These are phyloP conservation scores for Umimayanthus chanpuru DNA, from an alignment of 92 coral and sea anemone genomes.

Conservation along the genomic window DNA sequence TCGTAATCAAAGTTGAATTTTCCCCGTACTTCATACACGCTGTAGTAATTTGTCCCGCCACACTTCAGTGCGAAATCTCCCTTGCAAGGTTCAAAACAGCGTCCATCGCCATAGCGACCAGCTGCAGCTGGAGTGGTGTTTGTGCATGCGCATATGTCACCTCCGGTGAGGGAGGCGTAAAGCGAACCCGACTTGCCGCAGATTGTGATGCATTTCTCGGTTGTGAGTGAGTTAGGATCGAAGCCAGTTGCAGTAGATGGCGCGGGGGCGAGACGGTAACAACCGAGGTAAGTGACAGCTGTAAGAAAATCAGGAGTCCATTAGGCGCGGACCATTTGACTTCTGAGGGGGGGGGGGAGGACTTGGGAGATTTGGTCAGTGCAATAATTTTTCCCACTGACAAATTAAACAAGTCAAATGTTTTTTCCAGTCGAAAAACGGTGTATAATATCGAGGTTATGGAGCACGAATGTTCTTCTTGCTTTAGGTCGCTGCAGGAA, in stretches of 20 bases:
- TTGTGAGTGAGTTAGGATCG: conserved; percentile 33
- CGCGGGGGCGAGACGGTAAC: conserved; percentile 34
- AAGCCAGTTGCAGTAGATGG: conserved; percentile 26
- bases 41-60: conserved; percentile 59
- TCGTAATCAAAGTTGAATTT: conserved; percentile 37
- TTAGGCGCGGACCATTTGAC: not conserved
- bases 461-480: too few relatives aligned
- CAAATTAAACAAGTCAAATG: too few relatives aligned
- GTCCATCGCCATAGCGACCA: conserved; percentile 35
- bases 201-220: conserved; percentile 64
- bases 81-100: conserved; percentile 64
- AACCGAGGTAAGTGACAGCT: conserved; percentile 58
- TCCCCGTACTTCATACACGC: conserved; percentile 61
- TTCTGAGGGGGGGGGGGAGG: too few relatives aligned
- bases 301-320: not conserved
- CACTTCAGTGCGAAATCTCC: conserved; percentile 72
- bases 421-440: too few relatives aligned
- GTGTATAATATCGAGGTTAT: too few relatives aligned
- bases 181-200: conserved; percentile 52
- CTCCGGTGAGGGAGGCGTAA: conserved; percentile 60
- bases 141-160: conserved; percentile 61
- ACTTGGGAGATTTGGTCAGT: too few relatives aligned
- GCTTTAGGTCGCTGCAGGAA: too few relatives aligned
- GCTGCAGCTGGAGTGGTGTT: conserved; percentile 45
- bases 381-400: too few relatives aligned